Evolutionary conservation across 2,888 invertebrate genomes (phyloP).

Genomic region (Stomorhina lunata): DNA sequence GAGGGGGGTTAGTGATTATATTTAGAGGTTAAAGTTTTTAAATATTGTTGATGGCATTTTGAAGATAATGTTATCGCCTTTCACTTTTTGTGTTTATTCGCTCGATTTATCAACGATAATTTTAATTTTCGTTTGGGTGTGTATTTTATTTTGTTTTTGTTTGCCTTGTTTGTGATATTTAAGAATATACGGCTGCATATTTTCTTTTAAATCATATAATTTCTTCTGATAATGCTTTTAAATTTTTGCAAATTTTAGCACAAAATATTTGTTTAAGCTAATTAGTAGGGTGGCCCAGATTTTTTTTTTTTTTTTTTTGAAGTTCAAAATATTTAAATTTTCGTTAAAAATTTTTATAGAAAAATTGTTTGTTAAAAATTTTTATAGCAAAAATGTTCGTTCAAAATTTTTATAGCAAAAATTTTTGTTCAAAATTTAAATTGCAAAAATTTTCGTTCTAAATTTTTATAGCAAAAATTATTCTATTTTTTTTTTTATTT

Average conservation of each 20-base stretch:
- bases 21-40: not conserved
- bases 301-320: too few species aligned
- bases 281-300: too few species aligned
- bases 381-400: not conserved
- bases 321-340: too few species aligned
- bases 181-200: not conserved
- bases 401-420: too few species aligned
- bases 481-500: too few species aligned
- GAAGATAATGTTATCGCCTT: constrained; percentile 43
- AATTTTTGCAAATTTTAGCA: not conserved
- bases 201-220: not conserved
- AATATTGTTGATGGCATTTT: constrained; percentile 2
- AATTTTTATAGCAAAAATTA: too few species aligned
- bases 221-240: not conserved
- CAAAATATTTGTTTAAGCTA: not conserved
- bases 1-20: not conserved
- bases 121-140: not conserved
- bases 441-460: too few species aligned
- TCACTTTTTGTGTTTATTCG: not conserved
- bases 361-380: not conserved
- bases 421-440: too few species aligned
- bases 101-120: constrained; percentile 1
- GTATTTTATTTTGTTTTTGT: not conserved
- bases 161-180: too few species aligned
- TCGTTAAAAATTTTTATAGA: not conserved